Evolutionary conservation across 2,888 invertebrate genomes (phyloP).

Genomic region (Cosmorhoe ocellata): DNA sequence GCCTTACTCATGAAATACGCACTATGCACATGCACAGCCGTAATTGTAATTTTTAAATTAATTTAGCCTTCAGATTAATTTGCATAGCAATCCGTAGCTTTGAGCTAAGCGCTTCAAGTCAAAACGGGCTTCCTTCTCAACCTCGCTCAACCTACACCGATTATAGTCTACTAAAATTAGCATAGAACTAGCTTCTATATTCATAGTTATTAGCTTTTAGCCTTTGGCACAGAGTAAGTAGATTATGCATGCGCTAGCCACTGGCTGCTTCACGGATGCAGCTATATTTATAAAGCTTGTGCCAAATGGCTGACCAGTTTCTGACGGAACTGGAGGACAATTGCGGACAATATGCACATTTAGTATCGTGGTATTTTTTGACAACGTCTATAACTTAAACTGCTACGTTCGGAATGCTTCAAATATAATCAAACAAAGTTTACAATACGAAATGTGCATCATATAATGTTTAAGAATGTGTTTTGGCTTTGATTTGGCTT

Average conservation of each 20-base stretch:
- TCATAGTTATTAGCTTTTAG: slow-evolving; percentile 24
- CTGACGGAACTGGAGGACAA: too few species aligned
- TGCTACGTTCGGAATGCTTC: too few species aligned
- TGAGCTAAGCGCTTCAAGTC: slow-evolving; percentile 6
- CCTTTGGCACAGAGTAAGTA: slow-evolving; percentile 20
- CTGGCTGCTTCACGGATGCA: slow-evolving; percentile 12
- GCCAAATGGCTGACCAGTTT: too few species aligned
- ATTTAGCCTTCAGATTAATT: not conserved
- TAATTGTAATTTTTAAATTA: not conserved
- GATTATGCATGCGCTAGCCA: slow-evolving; percentile 23
- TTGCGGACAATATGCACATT: too few species aligned
- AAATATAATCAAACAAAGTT: too few species aligned
- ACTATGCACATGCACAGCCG: not conserved
- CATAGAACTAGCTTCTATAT: slow-evolving; percentile 21
- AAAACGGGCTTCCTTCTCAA: slow-evolving; percentile 3
- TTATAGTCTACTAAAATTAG: slow-evolving; percentile 22
- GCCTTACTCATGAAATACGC: too few species aligned
- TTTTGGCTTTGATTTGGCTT: too few species aligned
- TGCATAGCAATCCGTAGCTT: slow-evolving; percentile 1
- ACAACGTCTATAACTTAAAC: too few species aligned
- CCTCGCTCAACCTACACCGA: not conserved
- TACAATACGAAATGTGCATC: too few species aligned
- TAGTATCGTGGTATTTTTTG: too few species aligned
- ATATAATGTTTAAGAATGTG: too few species aligned
- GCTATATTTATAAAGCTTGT: not conserved